phyloP scores from a whole-genome alignment of 2,888 invertebrate genomes.

The Blera fallax region DNA sequence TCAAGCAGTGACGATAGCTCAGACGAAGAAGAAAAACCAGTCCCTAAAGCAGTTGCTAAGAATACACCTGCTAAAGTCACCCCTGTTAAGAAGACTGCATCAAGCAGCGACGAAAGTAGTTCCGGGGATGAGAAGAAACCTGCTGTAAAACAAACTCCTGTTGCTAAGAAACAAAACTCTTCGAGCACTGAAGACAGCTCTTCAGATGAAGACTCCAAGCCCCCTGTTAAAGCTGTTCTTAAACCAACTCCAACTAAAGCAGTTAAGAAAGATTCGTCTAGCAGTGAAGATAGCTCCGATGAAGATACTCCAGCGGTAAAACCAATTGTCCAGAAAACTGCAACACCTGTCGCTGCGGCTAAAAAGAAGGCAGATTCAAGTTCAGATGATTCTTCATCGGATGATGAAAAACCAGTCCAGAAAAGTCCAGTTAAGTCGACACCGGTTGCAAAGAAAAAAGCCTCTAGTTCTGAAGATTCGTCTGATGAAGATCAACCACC shows the following conservation, averaged over 20 bases:
- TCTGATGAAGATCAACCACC: constrained; percentile 73
- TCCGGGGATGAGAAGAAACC: constrained; percentile 53
- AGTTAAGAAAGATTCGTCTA: constrained; percentile 71
- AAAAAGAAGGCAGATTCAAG: constrained; percentile 80
- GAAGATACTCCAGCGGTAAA: constrained; percentile 77
- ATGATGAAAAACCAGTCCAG: constrained; percentile 69
- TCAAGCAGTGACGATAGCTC: constrained; percentile 75
- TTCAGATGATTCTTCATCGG: constrained; percentile 77
- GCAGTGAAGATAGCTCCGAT: constrained; percentile 76
- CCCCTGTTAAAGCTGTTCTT: constrained; percentile 71
- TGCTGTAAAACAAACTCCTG: constrained; percentile 49
- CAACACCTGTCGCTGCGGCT: constrained; percentile 75
- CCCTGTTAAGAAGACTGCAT: constrained; percentile 70
- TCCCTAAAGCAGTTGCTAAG: constrained; percentile 58
- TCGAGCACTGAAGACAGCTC: constrained; percentile 82
- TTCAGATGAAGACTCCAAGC: constrained; percentile 78
- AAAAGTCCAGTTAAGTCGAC: constrained; percentile 63
- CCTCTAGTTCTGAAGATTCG: constrained; percentile 62
- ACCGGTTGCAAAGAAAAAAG: constrained; percentile 70
- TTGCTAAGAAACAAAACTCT: constrained; percentile 77
- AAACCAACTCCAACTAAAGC: constrained; percentile 61
- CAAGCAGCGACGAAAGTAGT: constrained; percentile 77
- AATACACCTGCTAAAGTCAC: constrained; percentile 68
- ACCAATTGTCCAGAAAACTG: constrained; percentile 75
- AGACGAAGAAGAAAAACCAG: constrained; percentile 73